phyloP scores from a whole-genome alignment of 2,797 vertebrate species.

The Margarornis squamiger region DNA sequence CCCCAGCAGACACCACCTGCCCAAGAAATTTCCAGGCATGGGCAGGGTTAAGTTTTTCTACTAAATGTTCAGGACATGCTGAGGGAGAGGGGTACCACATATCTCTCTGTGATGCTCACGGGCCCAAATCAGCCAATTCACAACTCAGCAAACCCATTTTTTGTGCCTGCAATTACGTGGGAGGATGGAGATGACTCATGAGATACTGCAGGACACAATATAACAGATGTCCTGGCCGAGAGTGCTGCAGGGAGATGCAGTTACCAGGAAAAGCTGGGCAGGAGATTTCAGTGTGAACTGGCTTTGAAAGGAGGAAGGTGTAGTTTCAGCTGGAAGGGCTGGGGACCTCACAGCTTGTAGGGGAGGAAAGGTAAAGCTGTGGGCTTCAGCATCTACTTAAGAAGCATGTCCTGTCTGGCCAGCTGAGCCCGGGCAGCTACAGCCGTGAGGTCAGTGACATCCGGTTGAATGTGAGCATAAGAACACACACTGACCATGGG shows the following conservation, averaged over 20 bases:
- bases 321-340: not conserved
- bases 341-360: not conserved
- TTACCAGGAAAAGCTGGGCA: not conserved
- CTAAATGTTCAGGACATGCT: not conserved
- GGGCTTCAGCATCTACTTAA: not conserved
- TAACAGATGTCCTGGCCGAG: not conserved
- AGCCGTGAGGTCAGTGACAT: not conserved
- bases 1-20: not conserved
- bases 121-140: not conserved
- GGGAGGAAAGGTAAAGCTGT: not conserved
- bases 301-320: not conserved
- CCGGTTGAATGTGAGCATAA: not conserved
- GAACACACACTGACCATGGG: rapidly evolving
- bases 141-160: not conserved
- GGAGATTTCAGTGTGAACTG: not conserved
- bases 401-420: not conserved
- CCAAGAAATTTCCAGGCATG: rapidly evolving
- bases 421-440: not conserved
- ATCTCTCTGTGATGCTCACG: not conserved
- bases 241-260: not conserved
- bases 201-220: not conserved
- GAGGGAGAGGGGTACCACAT: not conserved
- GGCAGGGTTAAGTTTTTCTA: not conserved
- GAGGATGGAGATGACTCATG: not conserved
- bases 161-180: not conserved